Evolutionary conservation across 1,140 invertebrate genomes (phyloP), one percentile per base, ranked within the genome.

Genomic region (Cotesia glomerata): DNA sequence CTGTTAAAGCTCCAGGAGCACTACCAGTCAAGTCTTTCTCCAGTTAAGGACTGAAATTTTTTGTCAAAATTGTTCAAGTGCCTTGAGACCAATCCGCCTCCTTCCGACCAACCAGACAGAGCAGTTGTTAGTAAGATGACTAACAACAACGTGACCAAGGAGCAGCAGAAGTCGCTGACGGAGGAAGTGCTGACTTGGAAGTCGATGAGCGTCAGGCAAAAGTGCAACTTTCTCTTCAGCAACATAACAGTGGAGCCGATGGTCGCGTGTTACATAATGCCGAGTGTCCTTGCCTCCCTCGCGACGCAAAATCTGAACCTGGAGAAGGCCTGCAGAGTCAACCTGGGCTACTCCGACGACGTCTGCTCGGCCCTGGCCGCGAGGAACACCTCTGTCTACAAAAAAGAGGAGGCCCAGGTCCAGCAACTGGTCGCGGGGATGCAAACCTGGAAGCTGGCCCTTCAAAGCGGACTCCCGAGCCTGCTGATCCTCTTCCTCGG

Each of bases 321-420:
- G 77, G 93, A 95, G 82, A 95, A 95, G 83, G 94, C 94, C 0
- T 96, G 94, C 79, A 86, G 93, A 67, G 93, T 95, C 0, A 95
- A 95, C 83, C 88, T 95, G 69, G 88, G 84, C 9, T 93, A 93
- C 74, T 87, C 90, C 0, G 89, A 90, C 54, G 89, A 91, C 64
- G 87, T 95, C 1, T 96, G 94, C 81, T 90, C 92, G 74, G 91
- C 92, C 0, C 81, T 95, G 13, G 90, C 91, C 1, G 88, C 87
- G 51, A 87, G 93, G 78, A 88, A 93, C 73, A 94, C 92, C 13
- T 88, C 88, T 5, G 93, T 93, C 76, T 93, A 91, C 64, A 92
- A 91, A 13, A 77, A 84, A 0, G 91, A 94, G 82, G 93, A 95
- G 81, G 89, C 90, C 72, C 89, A 91, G 9, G 93, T 94, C 0